Base-by-base conservation (phyloP, 2,113 vertebrate species). In the Zosterops hypoxanthus region DNA sequence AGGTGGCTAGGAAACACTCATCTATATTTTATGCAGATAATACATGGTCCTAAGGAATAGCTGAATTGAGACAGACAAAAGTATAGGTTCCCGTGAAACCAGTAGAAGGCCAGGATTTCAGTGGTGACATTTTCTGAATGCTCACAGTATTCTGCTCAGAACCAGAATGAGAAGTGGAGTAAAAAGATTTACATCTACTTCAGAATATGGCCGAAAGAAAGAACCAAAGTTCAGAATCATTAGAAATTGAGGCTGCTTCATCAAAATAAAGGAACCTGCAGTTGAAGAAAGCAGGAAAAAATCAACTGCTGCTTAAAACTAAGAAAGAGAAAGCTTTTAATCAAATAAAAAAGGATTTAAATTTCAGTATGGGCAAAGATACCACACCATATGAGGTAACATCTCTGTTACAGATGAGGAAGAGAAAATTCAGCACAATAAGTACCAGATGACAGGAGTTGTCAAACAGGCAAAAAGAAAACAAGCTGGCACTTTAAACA, bases 341-440 rank as follows among this genome's bases (percentile, higher is more conserved):
- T n/a, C 5, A 24, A 50, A 33, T 18, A 42, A 64, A 33, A 56
- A 39, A 42, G 5, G 5, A 55, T 41, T 5, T 65, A 65, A 84
- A 71, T 17, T 28, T 8, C 33, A 50, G 3, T 11, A 14, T 1
- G 0, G 15, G 20, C 46, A 66, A 53, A 73, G 46, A 56, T 17
- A 29, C 2, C 21, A 50, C 4, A 49, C 4, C 11, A 11, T 18
- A 47, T 11, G 66, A 47, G 15, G 12, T 55, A 31, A 78, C 22
- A 75, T 9, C 8, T 55, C 39, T 53, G 23, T 49, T 68, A 47
- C 12, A n/a, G 31, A 57, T 14, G 13, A 85, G 15, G 36, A 57
- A n/a, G 26, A 65, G 31, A 36, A 88, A 46, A 49, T 41, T 49
- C 44, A 64, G 34, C 0, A 0, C 33, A 46, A 23, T 25, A 2